A percentile compares a stretch with the other conserved stretches of the same genome.
Conservation (phyloP, 1,140 invertebrate genomes). For the Caenorhabditis latens region DNA sequence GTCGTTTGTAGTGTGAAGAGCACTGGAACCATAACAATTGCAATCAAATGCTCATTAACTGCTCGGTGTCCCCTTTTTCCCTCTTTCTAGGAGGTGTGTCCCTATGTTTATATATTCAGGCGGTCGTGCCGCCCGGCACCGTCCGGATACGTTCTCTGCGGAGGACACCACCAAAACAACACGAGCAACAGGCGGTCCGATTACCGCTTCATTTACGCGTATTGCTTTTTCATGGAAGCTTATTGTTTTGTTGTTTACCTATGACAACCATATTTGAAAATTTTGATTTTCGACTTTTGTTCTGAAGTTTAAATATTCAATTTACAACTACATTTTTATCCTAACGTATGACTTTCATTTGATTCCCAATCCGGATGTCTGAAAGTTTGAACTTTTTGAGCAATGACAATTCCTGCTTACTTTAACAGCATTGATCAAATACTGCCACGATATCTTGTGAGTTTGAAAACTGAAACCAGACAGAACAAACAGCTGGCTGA, state of each 20-base stretch:
- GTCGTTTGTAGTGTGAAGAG: too few relatives aligned
- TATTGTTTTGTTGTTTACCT: not conserved
- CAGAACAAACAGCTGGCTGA: too few relatives aligned
- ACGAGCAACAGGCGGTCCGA: conserved; percentile 40
- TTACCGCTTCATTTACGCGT: conserved; percentile 47
- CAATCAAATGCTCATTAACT: conserved; percentile 35
- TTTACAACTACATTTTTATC: too few relatives aligned
- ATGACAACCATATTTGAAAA: not conserved
- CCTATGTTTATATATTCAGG: conserved; percentile 52
- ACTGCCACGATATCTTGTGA: too few relatives aligned
- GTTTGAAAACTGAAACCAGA: too few relatives aligned
- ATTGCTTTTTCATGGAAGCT: not conserved
- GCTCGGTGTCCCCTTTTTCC: not conserved
- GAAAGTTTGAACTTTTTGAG: too few relatives aligned
- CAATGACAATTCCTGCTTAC: too few relatives aligned
- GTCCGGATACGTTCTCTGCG: conserved; percentile 3
- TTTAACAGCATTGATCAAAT: too few relatives aligned
- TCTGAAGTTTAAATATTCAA: too few relatives aligned
- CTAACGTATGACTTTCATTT: too few relatives aligned
- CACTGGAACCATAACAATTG: not conserved
- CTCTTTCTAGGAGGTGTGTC: not conserved
- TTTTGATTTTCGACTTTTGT: not conserved
- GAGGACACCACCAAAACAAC: conserved; percentile 25
- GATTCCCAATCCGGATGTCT: too few relatives aligned
- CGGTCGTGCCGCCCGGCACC: conserved; percentile 49